Evolutionary conservation across 2,888 invertebrate genomes (phyloP).

Genomic region (Amiota communis): DNA sequence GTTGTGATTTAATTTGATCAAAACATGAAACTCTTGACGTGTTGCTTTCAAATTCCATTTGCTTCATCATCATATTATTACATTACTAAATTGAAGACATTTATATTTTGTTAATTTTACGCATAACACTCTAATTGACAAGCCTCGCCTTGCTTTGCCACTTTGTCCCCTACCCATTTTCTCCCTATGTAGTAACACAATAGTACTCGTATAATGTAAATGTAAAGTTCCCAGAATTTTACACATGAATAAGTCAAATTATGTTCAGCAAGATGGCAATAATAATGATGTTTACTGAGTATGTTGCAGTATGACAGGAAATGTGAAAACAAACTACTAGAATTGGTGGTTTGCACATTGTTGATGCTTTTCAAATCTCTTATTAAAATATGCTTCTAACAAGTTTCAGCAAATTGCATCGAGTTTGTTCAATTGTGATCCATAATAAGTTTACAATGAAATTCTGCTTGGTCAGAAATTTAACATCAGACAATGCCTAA

Average conservation of each 20-base stretch:
- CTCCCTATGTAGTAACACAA: too few species aligned
- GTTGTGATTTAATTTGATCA: constrained; percentile 7
- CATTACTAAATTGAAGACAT: constrained; percentile 11
- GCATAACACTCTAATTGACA: constrained; percentile 56
- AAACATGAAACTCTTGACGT: constrained; percentile 1
- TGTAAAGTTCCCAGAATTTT: not conserved
- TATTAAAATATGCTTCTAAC: too few species aligned
- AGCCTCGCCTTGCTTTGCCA: not conserved
- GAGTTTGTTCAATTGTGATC: too few species aligned
- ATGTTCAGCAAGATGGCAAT: not conserved
- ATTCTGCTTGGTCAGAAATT: too few species aligned
- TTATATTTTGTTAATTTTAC: constrained; percentile 52
- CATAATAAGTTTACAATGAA: too few species aligned
- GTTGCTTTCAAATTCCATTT: not conserved
- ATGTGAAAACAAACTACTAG: not conserved
- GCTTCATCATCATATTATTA: constrained; percentile 9
- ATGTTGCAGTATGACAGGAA: not conserved
- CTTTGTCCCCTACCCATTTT: too few species aligned
- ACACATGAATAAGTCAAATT: not conserved
- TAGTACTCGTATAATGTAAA: not conserved
- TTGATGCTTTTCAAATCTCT: too few species aligned
- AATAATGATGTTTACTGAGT: not conserved
- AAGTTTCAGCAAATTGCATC: too few species aligned
- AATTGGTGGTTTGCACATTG: too few species aligned
- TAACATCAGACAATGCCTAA: too few species aligned